phyloP scores from a whole-genome alignment of 2,888 invertebrate genomes.

The Galerucella pusilla region DNA sequence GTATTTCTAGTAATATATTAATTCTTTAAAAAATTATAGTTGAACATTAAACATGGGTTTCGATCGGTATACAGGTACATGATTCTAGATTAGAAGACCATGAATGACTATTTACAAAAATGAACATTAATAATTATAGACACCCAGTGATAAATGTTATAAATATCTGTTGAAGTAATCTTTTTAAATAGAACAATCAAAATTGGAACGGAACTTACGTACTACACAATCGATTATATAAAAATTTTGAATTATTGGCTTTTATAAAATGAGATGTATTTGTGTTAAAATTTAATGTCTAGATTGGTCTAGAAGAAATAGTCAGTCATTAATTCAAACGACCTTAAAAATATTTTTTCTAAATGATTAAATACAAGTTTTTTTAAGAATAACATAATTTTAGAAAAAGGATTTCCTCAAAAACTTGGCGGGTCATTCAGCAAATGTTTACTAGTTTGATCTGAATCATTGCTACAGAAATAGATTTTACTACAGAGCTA shows the following conservation, averaged over 20 bases:
- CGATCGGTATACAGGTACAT: no score
- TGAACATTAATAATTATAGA: no score
- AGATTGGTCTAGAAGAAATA: background rate
- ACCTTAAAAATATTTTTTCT: background rate
- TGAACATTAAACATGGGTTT: no score
- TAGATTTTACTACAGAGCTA: slow-evolving; percentile 36
- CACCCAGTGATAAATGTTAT: no score
- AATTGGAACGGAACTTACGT: background rate
- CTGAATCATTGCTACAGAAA: slow-evolving; percentile 50
- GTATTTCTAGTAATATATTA: no score
- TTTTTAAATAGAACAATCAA: background rate
- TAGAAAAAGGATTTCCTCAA: slow-evolving; percentile 43
- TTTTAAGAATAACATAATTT: slow-evolving; percentile 35
- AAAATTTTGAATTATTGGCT: no score
- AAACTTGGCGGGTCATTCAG: slow-evolving; percentile 49
- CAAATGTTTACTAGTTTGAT: slow-evolving; percentile 45
- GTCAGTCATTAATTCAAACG: background rate
- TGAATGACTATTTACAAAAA: no score
- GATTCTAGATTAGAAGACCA: no score
- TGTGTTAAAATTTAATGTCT: no score
- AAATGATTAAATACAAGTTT: background rate
- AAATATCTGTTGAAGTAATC: background rate
- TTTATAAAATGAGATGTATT: no score
- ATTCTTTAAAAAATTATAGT: no score
- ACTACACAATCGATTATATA: background rate